Conservation (phyloP, 2,113 vertebrate species). For the Cinclus cinclus region DNA sequence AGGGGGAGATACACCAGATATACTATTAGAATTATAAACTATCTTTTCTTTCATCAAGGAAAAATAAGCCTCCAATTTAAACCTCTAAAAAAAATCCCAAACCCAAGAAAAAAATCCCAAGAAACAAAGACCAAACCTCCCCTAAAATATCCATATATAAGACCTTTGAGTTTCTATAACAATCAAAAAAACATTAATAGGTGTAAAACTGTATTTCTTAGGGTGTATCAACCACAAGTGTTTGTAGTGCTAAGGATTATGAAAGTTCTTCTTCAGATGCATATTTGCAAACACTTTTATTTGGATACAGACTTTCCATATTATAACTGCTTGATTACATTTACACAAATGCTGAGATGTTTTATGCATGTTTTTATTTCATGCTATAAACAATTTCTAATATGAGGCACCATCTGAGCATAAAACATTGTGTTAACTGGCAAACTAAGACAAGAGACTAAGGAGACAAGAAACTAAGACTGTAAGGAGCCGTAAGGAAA, state of each 20-base stretch:
- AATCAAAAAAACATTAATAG: neutral
- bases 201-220: neutral
- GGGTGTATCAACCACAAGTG: neutral
- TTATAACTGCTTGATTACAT: neutral
- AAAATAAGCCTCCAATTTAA: neutral
- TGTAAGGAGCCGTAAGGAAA: neutral
- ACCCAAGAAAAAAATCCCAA: neutral
- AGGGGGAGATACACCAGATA: neutral
- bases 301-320: neutral
- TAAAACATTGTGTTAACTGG: neutral
- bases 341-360: neutral
- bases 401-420: neutral
- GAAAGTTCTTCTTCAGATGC: neutral
- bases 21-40: neutral
- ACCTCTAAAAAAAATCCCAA: neutral
- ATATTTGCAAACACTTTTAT: neutral
- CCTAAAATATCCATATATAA: neutral
- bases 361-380: conserved; percentile 4
- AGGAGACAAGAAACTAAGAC: neutral
- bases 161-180: neutral
- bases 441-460: neutral
- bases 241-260: neutral
- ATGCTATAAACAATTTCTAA: neutral
- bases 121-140: neutral
- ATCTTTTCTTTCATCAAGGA: neutral